Evolutionary conservation across 2,888 invertebrate genomes (phyloP), one percentile per base, ranked within the genome.

Genomic region (Euzetes globulus): DNA sequence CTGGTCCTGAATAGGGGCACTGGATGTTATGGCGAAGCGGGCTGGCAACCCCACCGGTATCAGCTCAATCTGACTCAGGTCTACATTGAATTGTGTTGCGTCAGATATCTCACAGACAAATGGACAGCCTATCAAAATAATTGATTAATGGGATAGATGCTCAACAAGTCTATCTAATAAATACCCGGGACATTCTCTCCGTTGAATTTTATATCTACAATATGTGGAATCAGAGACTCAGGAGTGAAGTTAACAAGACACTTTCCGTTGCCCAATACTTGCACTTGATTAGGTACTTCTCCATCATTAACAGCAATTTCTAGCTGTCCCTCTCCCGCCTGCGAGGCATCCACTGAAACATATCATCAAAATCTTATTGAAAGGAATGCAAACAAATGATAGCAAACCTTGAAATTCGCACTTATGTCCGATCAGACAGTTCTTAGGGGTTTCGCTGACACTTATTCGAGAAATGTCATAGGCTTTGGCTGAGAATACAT

Each of bases 221-320:
- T 87, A 84, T 96, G 96, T 33, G 93, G 89, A 79, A 92, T 92
- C 1, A 93, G 88, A 78, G 90, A 88, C 83, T 94, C 94, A 55
- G 96, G 96, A 25, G 94, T 92, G 85, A 96, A 96, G 77, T 92
- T 93, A 45, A 96, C 95, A 70, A 94, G 87, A 81, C 95, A 96
- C 78, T 93, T 88, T 71, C 96, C 97, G 70, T 95, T 94, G 41
- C 95, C 95, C 19, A 97, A 92, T 73, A 96, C 95, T 84, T 89
- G 85, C 29, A 98, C 97, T 83, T 96, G 95, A 86, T 99, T 99
- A 70, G 98, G 97, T 77, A 99, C 94, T 86, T 96, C 94, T 79
- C 98, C 98, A 85, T 96, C 95, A 84, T 99, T 98, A 82, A 99
- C 96, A 80, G 96, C 96, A 82, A 99, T 99, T 87, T 99, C 98